Percentiles rank a stretch among this genome's conserved stretches.
Evolutionary conservation across 2,113 vertebrate species (phyloP).

Genomic region (Rhynchopsitta pachyrhyncha): DNA sequence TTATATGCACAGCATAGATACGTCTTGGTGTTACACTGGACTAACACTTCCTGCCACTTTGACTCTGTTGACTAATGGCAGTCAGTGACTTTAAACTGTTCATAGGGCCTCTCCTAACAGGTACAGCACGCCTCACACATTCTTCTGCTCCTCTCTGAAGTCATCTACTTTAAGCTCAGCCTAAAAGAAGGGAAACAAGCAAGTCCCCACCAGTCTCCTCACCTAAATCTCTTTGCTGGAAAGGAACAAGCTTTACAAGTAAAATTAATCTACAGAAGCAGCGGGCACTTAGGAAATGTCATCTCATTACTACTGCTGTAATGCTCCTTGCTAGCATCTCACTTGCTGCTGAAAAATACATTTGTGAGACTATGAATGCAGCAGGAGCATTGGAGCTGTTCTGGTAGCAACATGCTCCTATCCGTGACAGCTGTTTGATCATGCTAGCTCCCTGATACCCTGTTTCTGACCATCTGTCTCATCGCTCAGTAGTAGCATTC

Average conservation of each 20-base stretch:
- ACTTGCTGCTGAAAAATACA: background rate
- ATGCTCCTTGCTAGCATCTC: background rate
- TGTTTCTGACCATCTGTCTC: background rate
- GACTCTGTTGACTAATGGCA: background rate
- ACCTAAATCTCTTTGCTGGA: background rate
- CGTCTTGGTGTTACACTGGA: rapidly evolving
- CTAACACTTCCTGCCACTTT: background rate
- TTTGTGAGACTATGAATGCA: background rate
- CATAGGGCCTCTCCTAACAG: background rate
- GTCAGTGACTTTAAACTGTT: background rate
- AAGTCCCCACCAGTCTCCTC: background rate
- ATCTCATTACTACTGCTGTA: background rate
- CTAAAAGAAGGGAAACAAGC: background rate
- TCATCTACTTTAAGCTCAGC: background rate
- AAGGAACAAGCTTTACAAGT: background rate
- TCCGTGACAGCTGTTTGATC: background rate
- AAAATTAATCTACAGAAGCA: background rate
- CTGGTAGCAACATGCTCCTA: rapidly evolving
- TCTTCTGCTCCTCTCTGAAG: background rate
- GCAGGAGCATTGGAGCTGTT: background rate
- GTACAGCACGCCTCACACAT: background rate
- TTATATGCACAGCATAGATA: background rate
- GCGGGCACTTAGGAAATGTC: background rate
- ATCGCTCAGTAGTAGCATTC: background rate
- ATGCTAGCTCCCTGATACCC: background rate